These are phyloP conservation scores for Petroica traversi DNA, from an alignment of 2,113 vertebrate species.

Conservation along the genomic window DNA sequence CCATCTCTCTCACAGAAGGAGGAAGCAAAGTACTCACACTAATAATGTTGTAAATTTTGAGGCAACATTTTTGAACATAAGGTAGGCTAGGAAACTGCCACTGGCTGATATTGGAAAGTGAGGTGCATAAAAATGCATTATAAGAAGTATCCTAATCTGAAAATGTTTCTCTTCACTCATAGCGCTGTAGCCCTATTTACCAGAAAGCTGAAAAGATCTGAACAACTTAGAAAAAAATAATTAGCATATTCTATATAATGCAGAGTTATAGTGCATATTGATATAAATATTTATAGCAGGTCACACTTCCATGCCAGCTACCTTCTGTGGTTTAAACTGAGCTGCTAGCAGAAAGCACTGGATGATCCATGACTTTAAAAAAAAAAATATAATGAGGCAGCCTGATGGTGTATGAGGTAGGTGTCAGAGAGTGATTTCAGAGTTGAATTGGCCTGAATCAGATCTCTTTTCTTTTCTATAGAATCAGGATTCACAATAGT, in stretches of 20 bases:
- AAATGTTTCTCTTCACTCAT: not conserved
- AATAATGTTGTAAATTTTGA: not conserved
- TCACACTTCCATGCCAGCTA: not conserved
- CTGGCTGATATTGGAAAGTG: not conserved
- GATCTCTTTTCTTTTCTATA: constrained; percentile 1
- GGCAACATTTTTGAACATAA: not conserved
- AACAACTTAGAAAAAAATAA: not conserved
- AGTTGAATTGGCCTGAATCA: not conserved
- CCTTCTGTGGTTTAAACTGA: not conserved
- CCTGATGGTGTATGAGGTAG: constrained; percentile 2
- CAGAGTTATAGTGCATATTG: not conserved
- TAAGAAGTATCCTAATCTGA: not conserved
- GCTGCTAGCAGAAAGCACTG: constrained; percentile 16
- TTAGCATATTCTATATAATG: not conserved
- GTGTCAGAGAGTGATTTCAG: constrained; percentile 27
- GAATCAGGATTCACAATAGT: constrained; percentile 51
- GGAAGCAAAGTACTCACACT: constrained; percentile 31
- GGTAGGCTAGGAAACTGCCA: not conserved
- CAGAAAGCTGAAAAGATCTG: not conserved
- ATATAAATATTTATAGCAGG: not conserved
- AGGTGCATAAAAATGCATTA: not conserved
- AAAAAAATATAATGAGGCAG: constrained; percentile 11
- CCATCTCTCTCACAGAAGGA: not conserved
- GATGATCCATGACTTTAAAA: not conserved
- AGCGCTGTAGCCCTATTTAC: not conserved